Conservation (phyloP, 1,140 invertebrate genomes). For the Proales similis region DNA sequence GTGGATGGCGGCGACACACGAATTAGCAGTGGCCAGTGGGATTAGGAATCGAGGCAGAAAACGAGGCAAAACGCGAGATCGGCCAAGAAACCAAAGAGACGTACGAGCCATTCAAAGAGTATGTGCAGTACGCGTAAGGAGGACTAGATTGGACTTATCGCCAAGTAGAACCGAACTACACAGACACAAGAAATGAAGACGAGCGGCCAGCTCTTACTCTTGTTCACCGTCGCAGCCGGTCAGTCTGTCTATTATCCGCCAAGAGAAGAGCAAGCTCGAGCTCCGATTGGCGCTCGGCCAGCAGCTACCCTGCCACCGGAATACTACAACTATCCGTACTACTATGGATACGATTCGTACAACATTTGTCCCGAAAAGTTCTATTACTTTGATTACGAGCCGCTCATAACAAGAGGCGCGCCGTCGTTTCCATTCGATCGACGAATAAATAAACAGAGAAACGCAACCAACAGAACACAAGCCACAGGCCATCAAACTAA, state of each 20-base stretch:
- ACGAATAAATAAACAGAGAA: background rate
- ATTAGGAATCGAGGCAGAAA: too few species aligned
- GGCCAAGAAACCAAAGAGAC: too few species aligned
- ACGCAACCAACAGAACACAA: background rate
- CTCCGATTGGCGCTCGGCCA: background rate
- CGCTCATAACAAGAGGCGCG: conserved; percentile 11
- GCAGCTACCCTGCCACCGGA: background rate
- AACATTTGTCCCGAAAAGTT: conserved; percentile 20
- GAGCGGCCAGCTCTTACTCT: background rate
- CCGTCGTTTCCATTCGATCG: background rate
- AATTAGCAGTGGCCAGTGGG: too few species aligned
- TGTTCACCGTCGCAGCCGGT: background rate
- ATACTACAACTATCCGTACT: conserved; percentile 17
- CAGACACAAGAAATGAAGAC: background rate
- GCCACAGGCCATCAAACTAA: background rate
- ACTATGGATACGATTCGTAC: background rate
- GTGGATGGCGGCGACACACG: too few species aligned
- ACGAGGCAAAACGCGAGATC: too few species aligned
- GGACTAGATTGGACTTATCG: too few species aligned
- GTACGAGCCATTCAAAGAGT: too few species aligned
- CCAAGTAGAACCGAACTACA: background rate
- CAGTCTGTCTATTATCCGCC: background rate
- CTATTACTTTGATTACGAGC: conserved; percentile 33
- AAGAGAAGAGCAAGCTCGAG: background rate
- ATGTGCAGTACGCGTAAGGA: too few species aligned